Base-by-base conservation (phyloP, 1,140 invertebrate species). In the Drosophila lini region DNA sequence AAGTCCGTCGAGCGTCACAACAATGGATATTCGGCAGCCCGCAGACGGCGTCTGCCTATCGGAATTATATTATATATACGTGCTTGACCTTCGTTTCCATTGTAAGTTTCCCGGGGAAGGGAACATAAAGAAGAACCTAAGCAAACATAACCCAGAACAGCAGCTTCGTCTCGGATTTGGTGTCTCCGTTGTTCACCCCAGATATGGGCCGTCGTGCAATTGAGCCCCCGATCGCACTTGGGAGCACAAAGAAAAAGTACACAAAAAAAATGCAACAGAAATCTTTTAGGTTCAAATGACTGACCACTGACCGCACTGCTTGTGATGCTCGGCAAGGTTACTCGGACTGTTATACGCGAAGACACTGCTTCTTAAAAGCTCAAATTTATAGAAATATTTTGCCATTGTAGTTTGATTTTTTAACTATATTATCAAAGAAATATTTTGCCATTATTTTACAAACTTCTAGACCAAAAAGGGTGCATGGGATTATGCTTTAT, bases 11-110 rank as follows among this genome's bases (percentile, higher is more conserved):
- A 25, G 9, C 41, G 10, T 13, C 31, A 22, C 32, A 70, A 70
- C 68, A 47, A 57, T 47, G 19, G 38, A 19, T 25, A 31, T 31
- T 31, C 3, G 8, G 11, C 5, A 31, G 15, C 19, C 11, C 1
- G 16, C 67, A 71, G 68, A 71, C 65, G 65, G 52, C 52, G 52
- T 47, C 68, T 34, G 52, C 36, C 65, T 71, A 71, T 71, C 68
- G 34, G 28, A 45, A 45, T 19, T 31, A 25, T 55, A 55, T 22
- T 38, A 25, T n/a, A n/a, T 10, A 55, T 50, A 68, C 64, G 64
- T 68, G 64, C 61, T 36, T 38, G 34, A 41, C 7, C 16, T 13
- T 25, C 42, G 28, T 62, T 65, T 65, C 22, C 58, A 61, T 36
- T 65, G 40, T 61, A 64, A 28, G 19, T 63, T 15, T 7, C 11